Evolutionary conservation across 2,797 vertebrate genomes (phyloP).

Genomic region (Anguilla obscura): DNA sequence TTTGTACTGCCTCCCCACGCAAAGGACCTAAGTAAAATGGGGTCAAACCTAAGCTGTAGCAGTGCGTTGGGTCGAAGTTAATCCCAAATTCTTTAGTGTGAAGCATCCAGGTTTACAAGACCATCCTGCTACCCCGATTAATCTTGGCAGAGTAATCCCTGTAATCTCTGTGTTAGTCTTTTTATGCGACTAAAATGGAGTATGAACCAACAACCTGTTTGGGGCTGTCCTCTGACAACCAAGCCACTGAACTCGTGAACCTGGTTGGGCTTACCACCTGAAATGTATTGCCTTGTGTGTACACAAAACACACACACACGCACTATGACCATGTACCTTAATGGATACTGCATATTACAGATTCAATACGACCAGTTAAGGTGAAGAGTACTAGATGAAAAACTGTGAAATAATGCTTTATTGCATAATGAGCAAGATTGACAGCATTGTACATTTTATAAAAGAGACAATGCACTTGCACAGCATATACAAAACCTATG

Average conservation of each 20-base stretch:
- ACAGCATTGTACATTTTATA: conserved; percentile 70
- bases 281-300: neutral
- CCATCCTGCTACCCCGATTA: neutral
- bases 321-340: neutral
- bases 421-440: conserved; percentile 83
- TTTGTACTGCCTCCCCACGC: neutral
- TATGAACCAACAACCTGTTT: neutral
- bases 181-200: neutral
- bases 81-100: neutral
- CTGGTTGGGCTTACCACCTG: neutral
- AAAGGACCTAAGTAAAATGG: neutral
- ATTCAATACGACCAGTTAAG: neutral
- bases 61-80: neutral
- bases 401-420: conserved; percentile 82
- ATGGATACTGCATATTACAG: neutral
- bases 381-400: conserved; percentile 4
- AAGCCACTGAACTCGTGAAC: neutral
- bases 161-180: neutral
- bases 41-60: neutral
- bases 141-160: neutral
- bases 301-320: neutral
- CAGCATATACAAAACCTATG: conserved; percentile 82
- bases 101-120: neutral
- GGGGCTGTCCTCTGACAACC: neutral
- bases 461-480: conserved; percentile 68